Conservation (phyloP, 1,140 invertebrate genomes). For the Drosophila kanapiae region DNA sequence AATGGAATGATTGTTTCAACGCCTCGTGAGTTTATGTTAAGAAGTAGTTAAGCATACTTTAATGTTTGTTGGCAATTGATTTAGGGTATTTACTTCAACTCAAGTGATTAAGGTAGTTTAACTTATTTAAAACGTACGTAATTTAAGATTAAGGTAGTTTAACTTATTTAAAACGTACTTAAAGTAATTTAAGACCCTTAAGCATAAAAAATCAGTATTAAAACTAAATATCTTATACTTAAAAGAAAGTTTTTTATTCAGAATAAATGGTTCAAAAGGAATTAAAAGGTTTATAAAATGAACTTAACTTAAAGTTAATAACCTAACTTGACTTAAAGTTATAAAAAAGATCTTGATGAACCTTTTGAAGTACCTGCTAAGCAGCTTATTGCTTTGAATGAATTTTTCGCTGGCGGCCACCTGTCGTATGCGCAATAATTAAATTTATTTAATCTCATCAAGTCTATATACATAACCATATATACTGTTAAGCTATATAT, state of each 20-base stretch:
- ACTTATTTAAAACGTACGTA: background rate
- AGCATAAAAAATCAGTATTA: background rate
- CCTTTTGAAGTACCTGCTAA: constrained; percentile 9
- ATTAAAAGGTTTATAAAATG: too few species aligned
- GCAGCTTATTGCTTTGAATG: constrained; percentile 10
- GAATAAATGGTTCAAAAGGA: too few species aligned
- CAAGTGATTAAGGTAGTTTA: background rate
- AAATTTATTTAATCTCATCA: constrained; percentile 19
- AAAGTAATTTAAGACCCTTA: background rate
- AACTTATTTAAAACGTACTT: background rate
- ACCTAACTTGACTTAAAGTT: background rate
- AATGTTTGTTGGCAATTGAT: constrained; percentile 19
- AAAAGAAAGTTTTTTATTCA: too few species aligned
- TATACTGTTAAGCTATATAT: background rate
- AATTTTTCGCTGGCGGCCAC: constrained; percentile 9
- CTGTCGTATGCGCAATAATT: constrained; percentile 19
- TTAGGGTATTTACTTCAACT: background rate
- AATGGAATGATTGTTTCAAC: constrained; percentile 37
- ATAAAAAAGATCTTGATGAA: background rate
- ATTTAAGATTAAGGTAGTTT: background rate
- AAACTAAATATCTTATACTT: too few species aligned
- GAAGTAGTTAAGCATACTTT: constrained; percentile 22
- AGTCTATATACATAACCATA: background rate
- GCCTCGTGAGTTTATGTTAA: constrained; percentile 13
- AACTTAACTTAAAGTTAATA: background rate